These are phyloP conservation scores for Anguilla obscura DNA, from an alignment of 2,797 vertebrate species.

Conservation along the genomic window DNA sequence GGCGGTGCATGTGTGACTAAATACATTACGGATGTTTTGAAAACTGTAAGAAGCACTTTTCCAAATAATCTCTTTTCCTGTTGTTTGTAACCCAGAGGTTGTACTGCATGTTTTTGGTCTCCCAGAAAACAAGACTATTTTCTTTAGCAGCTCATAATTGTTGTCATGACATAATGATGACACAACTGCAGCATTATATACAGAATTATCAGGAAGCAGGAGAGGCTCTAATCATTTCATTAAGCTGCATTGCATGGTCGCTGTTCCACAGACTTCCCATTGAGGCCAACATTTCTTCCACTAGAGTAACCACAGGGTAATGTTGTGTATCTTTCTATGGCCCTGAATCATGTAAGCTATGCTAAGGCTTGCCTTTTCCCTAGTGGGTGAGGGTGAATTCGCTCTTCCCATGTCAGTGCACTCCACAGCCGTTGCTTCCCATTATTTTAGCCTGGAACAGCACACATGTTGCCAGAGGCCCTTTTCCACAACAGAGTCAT, in stretches of 20 bases:
- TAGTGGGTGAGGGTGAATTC: not conserved
- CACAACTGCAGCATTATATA: not conserved
- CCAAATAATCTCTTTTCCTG: too few relatives aligned
- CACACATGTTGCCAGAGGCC: constrained; percentile 5
- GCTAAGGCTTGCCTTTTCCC: not conserved
- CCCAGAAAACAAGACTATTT: not conserved
- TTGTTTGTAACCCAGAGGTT: too few relatives aligned
- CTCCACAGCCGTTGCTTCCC: not conserved
- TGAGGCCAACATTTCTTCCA: constrained; percentile 11
- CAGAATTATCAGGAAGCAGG: not conserved
- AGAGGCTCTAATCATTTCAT: not conserved
- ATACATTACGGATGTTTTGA: not conserved
- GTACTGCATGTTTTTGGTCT: not conserved
- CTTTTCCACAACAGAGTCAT: constrained; percentile 12
- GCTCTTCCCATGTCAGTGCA: not conserved
- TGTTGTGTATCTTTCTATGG: not conserved
- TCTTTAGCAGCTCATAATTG: not conserved
- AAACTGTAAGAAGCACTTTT: not conserved
- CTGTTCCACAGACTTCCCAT: constrained; percentile 14
- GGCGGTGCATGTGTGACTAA: too few relatives aligned
- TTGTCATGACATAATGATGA: not conserved
- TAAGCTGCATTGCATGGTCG: not conserved
- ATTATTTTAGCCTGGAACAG: not conserved
- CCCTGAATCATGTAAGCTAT: not conserved
- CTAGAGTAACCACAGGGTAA: not conserved